Base-by-base conservation (phyloP, 1,140 invertebrate genomes). In the Listronotus oregonensis region DNA sequence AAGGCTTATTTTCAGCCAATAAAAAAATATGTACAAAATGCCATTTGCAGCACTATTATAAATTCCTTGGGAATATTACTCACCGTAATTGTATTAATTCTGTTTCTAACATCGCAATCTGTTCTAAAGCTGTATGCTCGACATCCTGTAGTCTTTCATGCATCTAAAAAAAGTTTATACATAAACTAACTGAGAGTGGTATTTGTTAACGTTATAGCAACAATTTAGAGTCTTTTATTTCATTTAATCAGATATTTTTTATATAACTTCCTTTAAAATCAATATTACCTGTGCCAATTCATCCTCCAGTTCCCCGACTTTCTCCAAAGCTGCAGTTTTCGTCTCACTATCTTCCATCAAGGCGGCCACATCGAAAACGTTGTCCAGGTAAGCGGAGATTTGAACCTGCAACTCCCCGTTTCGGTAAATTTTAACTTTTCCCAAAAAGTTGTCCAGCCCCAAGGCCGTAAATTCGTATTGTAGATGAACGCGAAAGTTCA, bases 311-410 rank as follows among this genome's bases (percentile, higher is more conserved):
- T 97, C 95, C 59, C 91, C 89, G 55, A 96, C 92, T 80, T 94
- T 92, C 81, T 98, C 95, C 47, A 98, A 75, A 0, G 96, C 95
- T 7, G 94, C 90, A 49, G 90, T 94, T 80, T 98, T 98, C 0
- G 94, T 97, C 80, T 99, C 96, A 49, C 95, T 97, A 79, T 99
- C 97, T 80, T 99, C 96, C 89, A 98, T 94, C 8, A 99, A 82
- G 18, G 94, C 92, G 5, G 93, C 93, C 34, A 99, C 96, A 82
- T 99, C 97, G 79, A 99, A 98, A 61, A 96, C 94, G 82, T 99
- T 99, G 81, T 99, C 97, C 60, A 98, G 80, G 80, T 99, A 99
- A 15, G 97, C 96, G 12, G 95, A 96, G 66, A 98, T 98, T 86
- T 99, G 96, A 46, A 93, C 91, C 82, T 95, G 92, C 31, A 99